Conservation (phyloP, 1,140 invertebrate genomes). For the Bacillus rossius region DNA sequence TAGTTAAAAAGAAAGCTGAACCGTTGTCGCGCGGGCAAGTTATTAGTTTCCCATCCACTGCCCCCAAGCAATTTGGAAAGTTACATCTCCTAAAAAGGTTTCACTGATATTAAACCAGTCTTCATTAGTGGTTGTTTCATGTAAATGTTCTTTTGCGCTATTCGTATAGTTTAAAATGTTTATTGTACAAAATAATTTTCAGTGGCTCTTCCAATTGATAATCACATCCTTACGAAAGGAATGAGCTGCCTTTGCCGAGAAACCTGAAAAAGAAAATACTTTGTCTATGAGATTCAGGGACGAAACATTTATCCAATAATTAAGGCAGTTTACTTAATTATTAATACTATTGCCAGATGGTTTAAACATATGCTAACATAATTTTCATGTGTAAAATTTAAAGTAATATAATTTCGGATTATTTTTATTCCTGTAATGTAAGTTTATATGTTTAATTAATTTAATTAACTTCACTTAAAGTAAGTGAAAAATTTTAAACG, state of each 20-base stretch:
- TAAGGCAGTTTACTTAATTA: too few species aligned
- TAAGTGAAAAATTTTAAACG: too few species aligned
- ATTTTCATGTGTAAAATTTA: too few species aligned
- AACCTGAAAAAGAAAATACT: background rate
- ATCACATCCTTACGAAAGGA: background rate
- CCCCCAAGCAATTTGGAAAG: conserved; percentile 29
- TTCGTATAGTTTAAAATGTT: background rate
- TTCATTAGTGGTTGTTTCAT: background rate
- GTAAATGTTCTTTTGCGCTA: background rate
- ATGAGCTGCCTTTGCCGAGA: background rate
- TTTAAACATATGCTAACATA: too few species aligned
- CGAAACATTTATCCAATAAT: too few species aligned
- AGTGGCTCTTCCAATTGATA: background rate
- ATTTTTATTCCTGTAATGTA: too few species aligned
- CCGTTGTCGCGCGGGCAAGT: conserved; percentile 23
- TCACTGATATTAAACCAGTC: background rate
- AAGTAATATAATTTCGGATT: too few species aligned
- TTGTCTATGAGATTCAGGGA: too few species aligned
- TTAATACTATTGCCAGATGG: too few species aligned
- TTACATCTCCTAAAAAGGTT: conserved; percentile 12
- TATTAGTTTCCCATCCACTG: conserved; percentile 27
- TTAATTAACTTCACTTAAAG: too few species aligned
- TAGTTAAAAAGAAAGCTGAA: conserved; percentile 33
- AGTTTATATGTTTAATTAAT: too few species aligned
- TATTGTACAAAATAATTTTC: background rate